Percentiles rank a stretch among this genome's conserved stretches.
These are phyloP conservation scores for Cyanoderma ruficeps DNA, from an alignment of 2,113 vertebrate species.

Conservation along the genomic window DNA sequence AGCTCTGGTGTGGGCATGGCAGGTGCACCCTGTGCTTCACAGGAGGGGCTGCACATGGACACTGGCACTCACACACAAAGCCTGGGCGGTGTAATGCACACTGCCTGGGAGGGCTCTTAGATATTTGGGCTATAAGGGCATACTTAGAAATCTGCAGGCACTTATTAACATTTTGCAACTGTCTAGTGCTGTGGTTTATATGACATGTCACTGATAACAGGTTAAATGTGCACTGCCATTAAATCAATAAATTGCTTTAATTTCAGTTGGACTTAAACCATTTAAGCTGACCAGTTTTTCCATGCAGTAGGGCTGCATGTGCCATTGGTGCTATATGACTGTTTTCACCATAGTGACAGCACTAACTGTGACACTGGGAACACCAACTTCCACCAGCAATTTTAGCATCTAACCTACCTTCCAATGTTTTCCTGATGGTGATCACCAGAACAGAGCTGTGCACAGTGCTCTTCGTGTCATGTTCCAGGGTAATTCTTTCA, in stretches of 20 bases:
- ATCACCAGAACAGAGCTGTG: not conserved
- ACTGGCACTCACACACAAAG: not conserved
- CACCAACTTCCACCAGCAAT: not conserved
- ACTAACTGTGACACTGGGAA: not conserved
- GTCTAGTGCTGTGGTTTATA: not conserved
- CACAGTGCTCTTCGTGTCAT: rapidly evolving
- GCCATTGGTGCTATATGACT: not conserved
- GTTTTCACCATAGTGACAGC: not conserved
- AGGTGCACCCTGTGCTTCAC: not conserved
- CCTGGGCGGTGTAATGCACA: rapidly evolving
- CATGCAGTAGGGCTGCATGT: not conserved
- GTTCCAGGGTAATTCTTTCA: not conserved
- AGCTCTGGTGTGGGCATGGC: rapidly evolving
- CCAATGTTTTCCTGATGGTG: not conserved
- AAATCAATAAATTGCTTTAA: not conserved
- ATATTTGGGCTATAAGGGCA: not conserved
- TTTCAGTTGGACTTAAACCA: not conserved
- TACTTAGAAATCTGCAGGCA: not conserved
- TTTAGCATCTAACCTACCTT: not conserved
- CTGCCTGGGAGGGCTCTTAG: too few relatives aligned
- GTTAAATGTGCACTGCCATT: not conserved
- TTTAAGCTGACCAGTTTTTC: not conserved
- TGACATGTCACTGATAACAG: not conserved
- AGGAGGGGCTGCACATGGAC: not conserved
- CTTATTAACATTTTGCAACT: not conserved